phyloP scores from a whole-genome alignment of 2,888 invertebrate genomes.

The Leuctra nigra region DNA sequence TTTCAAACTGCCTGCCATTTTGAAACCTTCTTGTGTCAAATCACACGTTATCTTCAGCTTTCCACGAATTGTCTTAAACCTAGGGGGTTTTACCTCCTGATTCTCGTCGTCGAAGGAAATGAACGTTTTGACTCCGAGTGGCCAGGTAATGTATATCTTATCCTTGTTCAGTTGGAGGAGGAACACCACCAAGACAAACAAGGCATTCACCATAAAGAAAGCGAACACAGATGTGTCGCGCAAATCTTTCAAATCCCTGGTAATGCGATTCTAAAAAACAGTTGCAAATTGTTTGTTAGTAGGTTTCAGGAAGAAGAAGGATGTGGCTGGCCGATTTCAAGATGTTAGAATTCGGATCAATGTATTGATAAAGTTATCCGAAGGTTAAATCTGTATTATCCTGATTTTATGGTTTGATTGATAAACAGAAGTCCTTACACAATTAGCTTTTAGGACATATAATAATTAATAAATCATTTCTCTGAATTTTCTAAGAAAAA shows the following conservation, averaged over 20 bases:
- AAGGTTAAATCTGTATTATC: too few species aligned
- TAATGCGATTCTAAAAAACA: conserved; percentile 36
- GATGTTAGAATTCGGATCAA: too few species aligned
- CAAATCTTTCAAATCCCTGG: conserved; percentile 50
- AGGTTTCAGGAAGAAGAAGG: neutral
- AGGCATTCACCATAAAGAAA: conserved; percentile 69
- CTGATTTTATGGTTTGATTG: too few species aligned
- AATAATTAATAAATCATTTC: too few species aligned
- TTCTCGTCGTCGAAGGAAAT: conserved; percentile 42
- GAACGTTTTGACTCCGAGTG: conserved; percentile 50
- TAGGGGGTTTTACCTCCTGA: conserved; percentile 36
- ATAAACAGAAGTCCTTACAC: too few species aligned
- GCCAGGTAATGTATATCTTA: conserved; percentile 60
- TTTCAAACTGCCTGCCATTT: too few species aligned
- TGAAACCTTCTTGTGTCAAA: too few species aligned
- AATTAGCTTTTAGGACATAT: too few species aligned
- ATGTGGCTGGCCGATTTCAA: too few species aligned
- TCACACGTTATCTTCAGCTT: too few species aligned
- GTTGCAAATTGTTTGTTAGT: conserved; percentile 8
- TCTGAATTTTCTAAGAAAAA: too few species aligned
- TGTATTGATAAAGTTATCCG: too few species aligned
- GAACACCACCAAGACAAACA: conserved; percentile 68
- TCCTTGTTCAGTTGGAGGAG: conserved; percentile 67
- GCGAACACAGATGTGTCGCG: conserved; percentile 60
- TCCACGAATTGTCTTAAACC: conserved; percentile 36